These are phyloP conservation scores for Lucilia sericata DNA, from an alignment of 1,140 invertebrate species.

Conservation along the genomic window DNA sequence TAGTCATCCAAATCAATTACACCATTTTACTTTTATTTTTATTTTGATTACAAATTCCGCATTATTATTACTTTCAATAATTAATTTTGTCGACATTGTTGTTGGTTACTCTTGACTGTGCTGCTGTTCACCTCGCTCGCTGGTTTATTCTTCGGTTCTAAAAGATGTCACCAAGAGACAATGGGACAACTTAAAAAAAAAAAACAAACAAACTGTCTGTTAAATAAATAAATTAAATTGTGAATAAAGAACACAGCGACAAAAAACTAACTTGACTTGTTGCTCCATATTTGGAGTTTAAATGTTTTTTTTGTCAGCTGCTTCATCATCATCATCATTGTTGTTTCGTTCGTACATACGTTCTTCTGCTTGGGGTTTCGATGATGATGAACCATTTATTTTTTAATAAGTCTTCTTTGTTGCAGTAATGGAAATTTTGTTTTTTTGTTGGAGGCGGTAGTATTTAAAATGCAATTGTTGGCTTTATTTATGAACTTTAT, in stretches of 20 bases:
- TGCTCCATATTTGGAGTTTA: slow-evolving; percentile 19
- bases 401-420: slow-evolving; percentile 26
- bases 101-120: too few species aligned
- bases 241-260: background rate
- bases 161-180: slow-evolving; percentile 4
- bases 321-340: background rate
- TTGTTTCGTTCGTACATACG: background rate
- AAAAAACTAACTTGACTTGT: slow-evolving; percentile 28
- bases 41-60: background rate
- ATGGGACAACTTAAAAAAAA: background rate
- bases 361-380: background rate
- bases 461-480: too few species aligned
- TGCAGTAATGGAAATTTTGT: background rate
- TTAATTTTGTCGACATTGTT: background rate
- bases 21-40: background rate
- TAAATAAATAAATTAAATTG: slow-evolving; percentile 24
- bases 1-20: background rate
- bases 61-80: slow-evolving; percentile 4
- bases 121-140: background rate
- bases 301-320: background rate
- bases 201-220: background rate
- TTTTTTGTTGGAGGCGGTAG: background rate
- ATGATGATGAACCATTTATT: background rate
- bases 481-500: too few species aligned
- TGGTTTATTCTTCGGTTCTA: background rate